Percentiles rank a stretch among this genome's conserved stretches.
Conservation (phyloP, 2,113 vertebrate genomes). For the Callipepla californica region DNA sequence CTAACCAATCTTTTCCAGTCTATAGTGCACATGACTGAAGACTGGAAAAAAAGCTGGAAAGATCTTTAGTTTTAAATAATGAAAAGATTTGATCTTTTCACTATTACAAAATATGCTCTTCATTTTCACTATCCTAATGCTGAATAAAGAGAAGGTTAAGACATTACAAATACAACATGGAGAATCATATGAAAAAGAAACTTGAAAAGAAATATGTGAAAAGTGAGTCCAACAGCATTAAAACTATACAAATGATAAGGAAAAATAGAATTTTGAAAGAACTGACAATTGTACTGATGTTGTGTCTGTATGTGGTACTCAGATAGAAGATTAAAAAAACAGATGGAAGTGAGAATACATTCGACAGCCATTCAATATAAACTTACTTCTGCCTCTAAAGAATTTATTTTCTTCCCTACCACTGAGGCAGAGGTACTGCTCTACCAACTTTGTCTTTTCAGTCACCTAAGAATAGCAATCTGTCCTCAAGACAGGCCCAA, state of each 20-base stretch:
- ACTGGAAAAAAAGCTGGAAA: constrained; percentile 26
- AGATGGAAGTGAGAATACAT: constrained; percentile 11
- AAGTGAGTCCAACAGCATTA: not conserved
- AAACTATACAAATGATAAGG: not conserved
- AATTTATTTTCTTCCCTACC: not conserved
- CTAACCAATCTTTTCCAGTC: constrained; percentile 1
- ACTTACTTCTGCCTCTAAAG: not conserved
- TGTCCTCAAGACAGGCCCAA: not conserved
- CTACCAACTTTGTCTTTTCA: not conserved
- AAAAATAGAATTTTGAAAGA: constrained; percentile 8
- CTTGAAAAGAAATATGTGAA: not conserved
- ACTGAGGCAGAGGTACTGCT: not conserved
- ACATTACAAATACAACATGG: not conserved
- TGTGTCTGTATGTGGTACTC: not conserved
- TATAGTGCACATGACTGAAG: not conserved
- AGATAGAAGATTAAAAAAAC: constrained; percentile 9
- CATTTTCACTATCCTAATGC: not conserved
- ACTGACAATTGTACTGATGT: not conserved
- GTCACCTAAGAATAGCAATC: not conserved
- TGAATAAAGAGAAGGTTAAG: not conserved
- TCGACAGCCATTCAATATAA: not conserved
- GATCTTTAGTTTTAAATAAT: not conserved
- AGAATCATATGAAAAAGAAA: constrained; percentile 3
- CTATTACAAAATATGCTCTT: constrained; percentile 28
- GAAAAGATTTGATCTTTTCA: not conserved